Evolutionary conservation across 2,888 invertebrate genomes (phyloP), one percentile per base, ranked within the genome.

Genomic region (Leptogaster cylindrica): DNA sequence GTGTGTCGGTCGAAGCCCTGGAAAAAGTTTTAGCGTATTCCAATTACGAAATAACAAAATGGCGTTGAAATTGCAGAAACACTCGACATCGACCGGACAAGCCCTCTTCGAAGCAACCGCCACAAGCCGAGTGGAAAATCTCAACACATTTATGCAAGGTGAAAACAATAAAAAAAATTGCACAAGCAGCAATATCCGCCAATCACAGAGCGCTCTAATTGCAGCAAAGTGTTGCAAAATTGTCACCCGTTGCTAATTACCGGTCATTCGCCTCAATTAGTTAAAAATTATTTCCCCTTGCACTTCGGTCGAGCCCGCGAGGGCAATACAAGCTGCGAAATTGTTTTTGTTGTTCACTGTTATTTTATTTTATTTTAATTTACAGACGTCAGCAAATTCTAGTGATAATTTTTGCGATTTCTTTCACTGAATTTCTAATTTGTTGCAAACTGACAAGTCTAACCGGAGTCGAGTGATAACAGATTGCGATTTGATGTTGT

Each of bases 171-270:
- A n/a, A 20, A 23, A 18, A 36, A 33, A 20, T 7, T 23, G 36
- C 25, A 18, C 16, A 55, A 33, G 14, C 33, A 36, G 36, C 55
- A 36, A 55, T 36, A 39, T 55, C 55, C 3, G 36, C 55, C 55
- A 55, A 55, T 55, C 55, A 55, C 39, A 39, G 20, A 36, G 12
- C 50, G 61, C 50, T 61, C 67, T 67, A 67, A 61, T 67, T 67
- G 36, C 61, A n/a, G 12, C 23, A 14, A 16, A 16, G 39, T 36
- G 27, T 61, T 67, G 67, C 67, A 64, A 67, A 67, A 68, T 52
- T 63, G 52, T 52, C 68, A 68, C 64, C 39, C 64, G 64, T 68
- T 68, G 68, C 64, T 64, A 64, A 68, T 68, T 68, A 65, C 28
- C 64, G 68, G 68, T 65, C 68, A 55, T 55, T 65, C 23, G 65